Evolutionary conservation across 2,113 vertebrate species (phyloP), one percentile per base, ranked within the genome.

Genomic region (Ptyas mucosa): DNA sequence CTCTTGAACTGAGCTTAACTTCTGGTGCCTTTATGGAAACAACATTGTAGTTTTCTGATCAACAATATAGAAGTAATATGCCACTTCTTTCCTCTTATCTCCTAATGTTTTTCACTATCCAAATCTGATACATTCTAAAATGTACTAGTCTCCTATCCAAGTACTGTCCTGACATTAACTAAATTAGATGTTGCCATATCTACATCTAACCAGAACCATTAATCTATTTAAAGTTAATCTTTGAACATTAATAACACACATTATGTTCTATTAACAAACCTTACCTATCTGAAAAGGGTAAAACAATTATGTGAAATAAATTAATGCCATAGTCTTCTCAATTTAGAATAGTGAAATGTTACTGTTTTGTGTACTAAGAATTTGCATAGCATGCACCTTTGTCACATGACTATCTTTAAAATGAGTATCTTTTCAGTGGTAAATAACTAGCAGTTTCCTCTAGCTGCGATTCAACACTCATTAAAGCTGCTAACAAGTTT

Each of bases 401-500:
- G 93, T 91, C 55, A 94, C 43, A 94, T 75, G 49, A 91, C 34
- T 92, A 52, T 94, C 85, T 93, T 95, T 87, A 93, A 93, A 92
- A 93, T 93, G 88, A 93, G 94, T 90, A 95, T 94, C 93, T 96
- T 93, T 96, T 85, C 93, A 92, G 95, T 94, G 88, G 85, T 91
- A 95, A 95, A 95, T 94, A 95, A 94, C 92, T 52, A 92, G 91
- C 64, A 85, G 94, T 91, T 94, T 94, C 52, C 93, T 95, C 89
- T 96, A 94, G 93, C 93, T 95, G 93, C 92, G 81, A 95, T 94
- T 95, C 94, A 95, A 94, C 90, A 95, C 95, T 96, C 93, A 96
- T 94, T 89, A 95, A 94, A 96, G 75, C 85, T 96, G 93, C 89
- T 95, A 96, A 96, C 85, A 95, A 96, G 93, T 92, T 96, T 95